Evolutionary conservation across 2,797 vertebrate genomes (phyloP), one percentile per base, ranked within the genome.

Genomic region (Anas bahamensis): DNA sequence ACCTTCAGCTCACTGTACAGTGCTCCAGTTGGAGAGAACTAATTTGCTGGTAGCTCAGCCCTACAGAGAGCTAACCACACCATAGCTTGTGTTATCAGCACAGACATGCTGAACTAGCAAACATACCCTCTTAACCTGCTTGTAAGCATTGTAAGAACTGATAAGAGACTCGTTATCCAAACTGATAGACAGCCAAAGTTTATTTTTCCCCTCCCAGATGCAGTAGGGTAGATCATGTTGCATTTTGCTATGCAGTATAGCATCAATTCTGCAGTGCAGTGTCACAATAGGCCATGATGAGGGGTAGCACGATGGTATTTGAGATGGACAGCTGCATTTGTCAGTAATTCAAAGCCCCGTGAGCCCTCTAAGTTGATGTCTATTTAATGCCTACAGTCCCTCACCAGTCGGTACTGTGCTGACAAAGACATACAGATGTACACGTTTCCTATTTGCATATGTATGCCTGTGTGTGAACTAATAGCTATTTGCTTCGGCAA

Each of bases 171-270:
- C 86, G 33, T 75, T 71, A 84, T 83, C 64, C 81, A 95, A 94
- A 59, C 24, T 68, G 81, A 97, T 60, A 83, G 71, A 84, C 56
- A 82, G 73, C 53, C 95, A 66, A 81, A 66, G 79, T 94, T 96
- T 93, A 71, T 94, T 95, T 96, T 88, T 65, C 74, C 79, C 77
- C 42, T 88, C 94, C 17, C 86, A 86, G 80, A 35, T 53, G 88
- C 90, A 94, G 21, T 1, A 84, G 53, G 33, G 28, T 23, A 72
- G 78, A 87, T 78, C 57, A 46, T 8, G 11, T 15, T 75, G n/a
- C 55, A 23, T 69, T 88, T 61, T 66, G 63, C 77, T 66, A 18
- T 48, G 65, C 6, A 57, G 70, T 2, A 9, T 21, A 29, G 7
- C 3, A 28, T 53, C 71, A 39, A 6, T 18, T 69, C 69, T 76